Percentiles rank a stretch among this genome's conserved stretches.
These are phyloP conservation scores for Dendropsophus ebraccatus DNA, from an alignment of 2,113 vertebrate species.

Conservation along the genomic window DNA sequence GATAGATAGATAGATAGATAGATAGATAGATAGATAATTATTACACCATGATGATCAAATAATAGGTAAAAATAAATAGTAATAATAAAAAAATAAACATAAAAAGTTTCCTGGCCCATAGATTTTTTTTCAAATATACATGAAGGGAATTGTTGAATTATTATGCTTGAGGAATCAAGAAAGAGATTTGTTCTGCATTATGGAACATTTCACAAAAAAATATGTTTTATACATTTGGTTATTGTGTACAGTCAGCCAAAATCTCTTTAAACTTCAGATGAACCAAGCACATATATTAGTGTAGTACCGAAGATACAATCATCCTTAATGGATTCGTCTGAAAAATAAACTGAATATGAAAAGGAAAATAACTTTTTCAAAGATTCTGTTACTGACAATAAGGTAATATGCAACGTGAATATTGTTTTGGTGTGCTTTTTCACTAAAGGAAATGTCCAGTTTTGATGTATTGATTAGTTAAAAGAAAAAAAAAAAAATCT, in stretches of 20 bases:
- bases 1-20: too few species aligned
- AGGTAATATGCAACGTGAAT: not conserved
- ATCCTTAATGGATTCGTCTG: constrained; percentile 11
- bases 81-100: too few species aligned
- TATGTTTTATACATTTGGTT: not conserved
- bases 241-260: not conserved
- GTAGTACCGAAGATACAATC: not conserved
- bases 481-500: not conserved
- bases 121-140: not conserved
- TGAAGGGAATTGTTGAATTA: not conserved
- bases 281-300: not conserved
- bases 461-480: not conserved
- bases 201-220: not conserved
- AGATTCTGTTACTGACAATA: not conserved
- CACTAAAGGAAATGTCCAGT: not conserved
- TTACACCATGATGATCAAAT: too few species aligned
- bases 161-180: not conserved
- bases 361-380: not conserved
- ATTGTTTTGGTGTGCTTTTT: not conserved
- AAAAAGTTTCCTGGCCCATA: not conserved
- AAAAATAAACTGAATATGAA: not conserved
- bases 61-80: too few species aligned
- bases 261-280: constrained; percentile 15
- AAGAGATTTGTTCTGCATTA: not conserved
- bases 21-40: too few species aligned